Evolutionary conservation across 2,797 vertebrate genomes (phyloP), one percentile per base, ranked within the genome.

Genomic region (Hippoglossus hippoglossus): DNA sequence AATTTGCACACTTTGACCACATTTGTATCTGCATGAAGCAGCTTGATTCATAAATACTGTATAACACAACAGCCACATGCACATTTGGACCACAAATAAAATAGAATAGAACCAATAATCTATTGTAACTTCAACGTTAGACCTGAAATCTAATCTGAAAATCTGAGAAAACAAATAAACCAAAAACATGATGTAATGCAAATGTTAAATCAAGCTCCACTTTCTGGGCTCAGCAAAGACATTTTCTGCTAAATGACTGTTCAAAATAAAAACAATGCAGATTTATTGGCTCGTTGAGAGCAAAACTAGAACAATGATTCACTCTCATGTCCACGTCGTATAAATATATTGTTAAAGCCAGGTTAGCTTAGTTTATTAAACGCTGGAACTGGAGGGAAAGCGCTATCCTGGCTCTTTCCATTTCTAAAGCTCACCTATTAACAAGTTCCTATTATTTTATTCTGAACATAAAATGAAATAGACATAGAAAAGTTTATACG

Each of bases 51-150:
- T 55, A 56, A 69, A 77, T 63, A 68, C 36, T 61, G 51, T 16
- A 60, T 41, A 28, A 49, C 55, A 49, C n/a, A 46, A 25, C 56
- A 63, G 61, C 67, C 31, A 47, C 34, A 56, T 19, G 15, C 49
- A 61, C 10, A 75, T 55, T 74, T 39, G 36, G 69, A 67, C 50
- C 50, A 71, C 62, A 78, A 71, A 71, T 41, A 34, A 41, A 46
- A 24, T 59, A 1, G 36, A 39, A 39, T 4, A 18, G 16, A 44
- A 44, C 16, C 41, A 44, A 44, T 7, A 6, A 44, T 18, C 41
- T 15, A 6, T 15, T 44, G 5, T 31, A 1, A 52, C 21, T 25
- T 46, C 31, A n/a, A 24, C 7, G 7, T 31, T 31, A 7, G 16
- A 18, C 22, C 36, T 39, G 36, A 12, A 39, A 39, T 39, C 36